Base-by-base conservation (phyloP, 1,140 invertebrate species). In the Solen grandis region DNA sequence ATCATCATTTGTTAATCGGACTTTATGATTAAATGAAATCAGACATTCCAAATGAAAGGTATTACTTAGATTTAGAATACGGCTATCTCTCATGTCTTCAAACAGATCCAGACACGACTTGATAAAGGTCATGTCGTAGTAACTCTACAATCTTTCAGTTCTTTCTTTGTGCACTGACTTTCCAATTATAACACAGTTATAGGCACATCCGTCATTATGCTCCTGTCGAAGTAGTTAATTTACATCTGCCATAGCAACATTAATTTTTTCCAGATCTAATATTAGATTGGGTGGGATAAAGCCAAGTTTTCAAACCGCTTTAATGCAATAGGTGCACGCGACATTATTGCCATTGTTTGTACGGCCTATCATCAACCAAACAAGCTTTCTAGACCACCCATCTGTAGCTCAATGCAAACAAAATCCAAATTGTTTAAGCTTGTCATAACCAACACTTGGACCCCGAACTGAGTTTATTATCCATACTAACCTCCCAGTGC, bases 391-490 rank as follows among this genome's bases (percentile, higher is more conserved):
- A n/a, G 59, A 60, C 19, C 19, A 60, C 27, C 59, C 59, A 27
- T 60, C 59, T 29, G 33, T 60, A 14, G 19, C 59, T 16, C 59
- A 25, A 60, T 60, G 59, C 33, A 60, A n/a, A n/a, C n/a, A n/a
- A n/a, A n/a, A n/a, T n/a, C n/a, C n/a, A n/a, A n/a, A n/a, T n/a
- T n/a, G n/a, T n/a, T n/a, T 69, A 25, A 70, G 66, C 2, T 52
- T 70, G 33, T 70, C 66, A 31, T 70, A 70, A 27, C 41, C 66
- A 70, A 54, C 66, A 54, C 41, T 70, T 27, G 66, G 66, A 70
- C 46, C 66, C 22, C 41, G 27, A 14, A 52, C 41, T 38, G 41
- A 68, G 36, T 68, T 46, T 5, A 65, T 8, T 22, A 29, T 65
- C 22, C 62, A 14, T 14, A 22, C 35, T 65, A 65, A 35, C 38